Conservation (phyloP, 2,797 vertebrate genomes). For the Tympanoctomys barrerae region DNA sequence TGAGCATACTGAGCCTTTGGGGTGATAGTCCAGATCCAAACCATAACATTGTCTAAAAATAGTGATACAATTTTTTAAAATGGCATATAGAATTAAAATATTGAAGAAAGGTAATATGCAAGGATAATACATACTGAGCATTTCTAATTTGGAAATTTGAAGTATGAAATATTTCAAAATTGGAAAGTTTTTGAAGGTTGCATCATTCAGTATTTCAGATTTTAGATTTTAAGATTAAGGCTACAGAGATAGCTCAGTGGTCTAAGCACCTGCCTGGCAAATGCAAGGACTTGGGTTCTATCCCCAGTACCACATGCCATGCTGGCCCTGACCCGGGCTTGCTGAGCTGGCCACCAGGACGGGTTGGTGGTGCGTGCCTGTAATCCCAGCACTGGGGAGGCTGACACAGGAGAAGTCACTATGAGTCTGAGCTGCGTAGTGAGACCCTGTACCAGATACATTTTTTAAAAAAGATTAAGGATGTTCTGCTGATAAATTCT, state of each 20-base stretch:
- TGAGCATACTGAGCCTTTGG: not conserved
- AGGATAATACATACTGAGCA: not conserved
- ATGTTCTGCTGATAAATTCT: not conserved
- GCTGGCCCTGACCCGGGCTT: no score
- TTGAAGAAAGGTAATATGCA: conserved; percentile 5
- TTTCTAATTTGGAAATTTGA: not conserved
- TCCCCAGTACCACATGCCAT: no score
- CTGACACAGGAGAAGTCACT: no score
- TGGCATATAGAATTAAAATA: not conserved
- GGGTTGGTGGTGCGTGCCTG: no score
- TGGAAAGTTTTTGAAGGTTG: not conserved
- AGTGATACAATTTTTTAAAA: not conserved
- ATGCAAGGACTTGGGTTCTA: no score
- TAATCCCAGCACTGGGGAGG: no score
- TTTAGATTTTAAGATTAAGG: not conserved
- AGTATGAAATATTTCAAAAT: not conserved
- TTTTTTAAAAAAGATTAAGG: not conserved
- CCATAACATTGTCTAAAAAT: not conserved
- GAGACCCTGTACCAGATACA: no score
- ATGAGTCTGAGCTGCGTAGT: no score
- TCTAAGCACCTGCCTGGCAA: no score
- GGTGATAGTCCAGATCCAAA: not conserved
- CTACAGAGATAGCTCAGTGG: no score
- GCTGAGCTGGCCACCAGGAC: no score
- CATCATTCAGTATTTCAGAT: not conserved